These are phyloP conservation scores for Sterrhoptilus dennistouni DNA, from an alignment of 2,113 vertebrate species.

Conservation along the genomic window DNA sequence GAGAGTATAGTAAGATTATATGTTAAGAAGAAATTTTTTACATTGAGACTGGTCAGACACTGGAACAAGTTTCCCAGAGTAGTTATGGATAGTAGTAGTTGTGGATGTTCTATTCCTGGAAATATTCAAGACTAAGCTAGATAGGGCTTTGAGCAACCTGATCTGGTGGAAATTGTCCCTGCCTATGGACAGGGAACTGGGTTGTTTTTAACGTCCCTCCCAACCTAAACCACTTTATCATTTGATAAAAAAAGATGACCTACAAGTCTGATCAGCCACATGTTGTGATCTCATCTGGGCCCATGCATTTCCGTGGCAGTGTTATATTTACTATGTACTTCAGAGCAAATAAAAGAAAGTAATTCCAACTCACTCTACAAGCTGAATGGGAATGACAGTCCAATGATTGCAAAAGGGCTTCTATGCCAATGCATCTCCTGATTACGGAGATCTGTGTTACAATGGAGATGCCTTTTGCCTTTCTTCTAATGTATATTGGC, in stretches of 20 bases:
- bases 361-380: neutral
- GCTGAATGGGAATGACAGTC: rapidly evolving
- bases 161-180: neutral
- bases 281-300: neutral
- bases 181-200: neutral
- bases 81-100: neutral
- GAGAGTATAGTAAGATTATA: neutral
- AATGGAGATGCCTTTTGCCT: neutral
- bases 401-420: neutral
- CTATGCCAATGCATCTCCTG: neutral
- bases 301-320: neutral
- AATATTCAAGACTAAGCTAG: neutral
- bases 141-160: neutral
- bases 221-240: neutral
- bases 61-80: neutral
- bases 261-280: neutral
- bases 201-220: neutral
- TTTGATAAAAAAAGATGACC: neutral
- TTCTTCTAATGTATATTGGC: neutral
- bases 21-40: neutral
- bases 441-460: neutral
- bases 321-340: neutral
- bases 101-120: neutral
- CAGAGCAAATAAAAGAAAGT: neutral
- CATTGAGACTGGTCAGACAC: neutral